Percentiles rank a stretch among this genome's conserved stretches.
phyloP scores from a whole-genome alignment of 2,113 vertebrate species.

The Athene noctua region DNA sequence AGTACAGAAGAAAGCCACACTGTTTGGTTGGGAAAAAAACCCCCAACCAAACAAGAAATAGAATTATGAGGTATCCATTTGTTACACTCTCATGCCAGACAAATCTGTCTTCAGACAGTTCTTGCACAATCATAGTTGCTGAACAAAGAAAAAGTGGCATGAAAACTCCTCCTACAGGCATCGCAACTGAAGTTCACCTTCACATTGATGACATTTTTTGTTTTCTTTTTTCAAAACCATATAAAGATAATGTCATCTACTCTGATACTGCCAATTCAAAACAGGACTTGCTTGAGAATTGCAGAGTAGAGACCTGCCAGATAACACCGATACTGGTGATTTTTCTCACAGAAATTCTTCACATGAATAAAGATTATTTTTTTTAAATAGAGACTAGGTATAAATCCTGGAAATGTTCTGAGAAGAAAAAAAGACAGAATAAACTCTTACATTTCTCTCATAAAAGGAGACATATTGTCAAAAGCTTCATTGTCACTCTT shows the following conservation, averaged over 20 bases:
- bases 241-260: conserved; percentile 60
- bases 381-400: neutral
- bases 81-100: neutral
- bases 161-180: conserved; percentile 59
- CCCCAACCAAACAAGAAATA: neutral
- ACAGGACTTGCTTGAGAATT: conserved; percentile 40
- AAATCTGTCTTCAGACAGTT: conserved; percentile 31
- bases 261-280: conserved; percentile 63
- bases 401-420: neutral
- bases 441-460: neutral
- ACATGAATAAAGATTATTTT: conserved; percentile 55
- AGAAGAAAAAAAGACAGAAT: neutral
- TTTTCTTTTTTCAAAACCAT: conserved; percentile 43
- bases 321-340: conserved; percentile 41
- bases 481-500: neutral
- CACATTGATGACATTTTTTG: conserved; percentile 37
- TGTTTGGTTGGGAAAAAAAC: neutral
- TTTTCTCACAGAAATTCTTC: conserved; percentile 44
- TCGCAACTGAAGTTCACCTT: conserved; percentile 62
- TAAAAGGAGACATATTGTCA: neutral
- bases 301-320: conserved; percentile 55
- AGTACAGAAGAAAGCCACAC: neutral
- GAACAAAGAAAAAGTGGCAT: conserved; percentile 61
- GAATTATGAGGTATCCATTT: conserved; percentile 24
- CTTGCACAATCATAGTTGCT: conserved; percentile 29